phyloP scores from a whole-genome alignment of 2,888 invertebrate genomes.

The Heteropelma amictum region DNA sequence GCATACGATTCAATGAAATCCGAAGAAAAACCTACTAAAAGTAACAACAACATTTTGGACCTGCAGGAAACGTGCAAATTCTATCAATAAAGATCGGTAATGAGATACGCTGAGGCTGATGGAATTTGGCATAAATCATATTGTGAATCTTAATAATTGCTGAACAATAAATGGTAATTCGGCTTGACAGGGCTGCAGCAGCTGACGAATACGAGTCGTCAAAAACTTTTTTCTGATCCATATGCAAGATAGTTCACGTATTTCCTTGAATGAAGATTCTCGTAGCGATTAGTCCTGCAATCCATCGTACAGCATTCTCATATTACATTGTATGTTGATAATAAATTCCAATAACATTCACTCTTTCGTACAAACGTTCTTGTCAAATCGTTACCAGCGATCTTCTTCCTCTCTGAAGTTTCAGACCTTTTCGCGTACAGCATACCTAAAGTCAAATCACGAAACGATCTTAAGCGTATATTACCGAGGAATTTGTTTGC shows the following conservation, averaged over 20 bases:
- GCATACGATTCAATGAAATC: too few relatives aligned
- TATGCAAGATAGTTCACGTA: constrained; percentile 16
- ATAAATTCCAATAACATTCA: constrained; percentile 24
- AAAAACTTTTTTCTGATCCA: too few relatives aligned
- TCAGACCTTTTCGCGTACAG: constrained; percentile 10
- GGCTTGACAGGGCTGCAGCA: not conserved
- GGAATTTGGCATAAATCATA: too few relatives aligned
- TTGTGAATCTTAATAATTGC: constrained; percentile 7
- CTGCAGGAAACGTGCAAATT: too few relatives aligned
- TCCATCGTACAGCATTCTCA: not conserved
- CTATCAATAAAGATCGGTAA: too few relatives aligned
- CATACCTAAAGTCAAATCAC: not conserved
- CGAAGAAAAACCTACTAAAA: too few relatives aligned
- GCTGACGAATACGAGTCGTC: not conserved
- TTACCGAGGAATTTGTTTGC: constrained; percentile 35
- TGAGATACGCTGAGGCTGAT: too few relatives aligned
- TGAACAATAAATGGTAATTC: not conserved
- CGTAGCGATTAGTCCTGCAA: constrained; percentile 1
- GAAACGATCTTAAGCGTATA: constrained; percentile 13
- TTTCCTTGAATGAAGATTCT: constrained; percentile 27
- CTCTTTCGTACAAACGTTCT: constrained; percentile 1
- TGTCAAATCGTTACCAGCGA: constrained; percentile 26
- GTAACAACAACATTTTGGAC: too few relatives aligned
- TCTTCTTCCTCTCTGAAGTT: constrained; percentile 11
- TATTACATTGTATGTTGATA: constrained; percentile 7